phyloP scores from a whole-genome alignment of 2,888 invertebrate genomes.

The Cantharis lateralis region DNA sequence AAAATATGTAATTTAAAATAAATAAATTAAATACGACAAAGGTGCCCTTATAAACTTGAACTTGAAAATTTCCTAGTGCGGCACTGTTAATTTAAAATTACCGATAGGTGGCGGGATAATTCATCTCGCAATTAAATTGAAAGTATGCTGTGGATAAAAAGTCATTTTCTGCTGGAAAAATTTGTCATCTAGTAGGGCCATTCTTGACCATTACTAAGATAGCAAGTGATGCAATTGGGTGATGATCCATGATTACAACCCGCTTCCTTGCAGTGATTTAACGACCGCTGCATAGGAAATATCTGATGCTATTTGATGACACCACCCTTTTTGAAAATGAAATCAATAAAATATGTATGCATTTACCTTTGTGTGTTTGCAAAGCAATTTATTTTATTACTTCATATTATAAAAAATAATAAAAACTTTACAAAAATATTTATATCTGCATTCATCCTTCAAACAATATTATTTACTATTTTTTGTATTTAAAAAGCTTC shows the following conservation, averaged over 20 bases:
- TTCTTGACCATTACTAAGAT: neutral
- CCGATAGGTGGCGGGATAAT: neutral
- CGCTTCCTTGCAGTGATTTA: neutral
- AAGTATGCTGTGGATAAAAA: neutral
- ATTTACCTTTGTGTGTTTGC: neutral
- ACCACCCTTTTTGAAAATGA: neutral
- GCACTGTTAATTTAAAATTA: neutral
- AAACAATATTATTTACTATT: neutral
- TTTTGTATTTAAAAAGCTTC: conserved; percentile 64
- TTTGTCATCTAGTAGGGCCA: neutral
- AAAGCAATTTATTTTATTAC: neutral
- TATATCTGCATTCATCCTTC: neutral
- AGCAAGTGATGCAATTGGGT: neutral
- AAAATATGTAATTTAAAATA: no score
- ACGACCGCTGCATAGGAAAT: neutral
- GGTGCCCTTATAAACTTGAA: neutral
- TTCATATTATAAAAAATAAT: neutral
- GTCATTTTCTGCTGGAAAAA: neutral
- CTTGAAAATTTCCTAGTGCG: neutral
- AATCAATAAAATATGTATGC: neutral
- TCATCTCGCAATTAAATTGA: neutral
- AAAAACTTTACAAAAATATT: neutral
- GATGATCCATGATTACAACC: neutral
- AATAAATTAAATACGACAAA: no score
- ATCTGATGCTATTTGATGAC: neutral